phyloP scores from a whole-genome alignment of 1,140 invertebrate genomes.

The Epicauta chinensis region DNA sequence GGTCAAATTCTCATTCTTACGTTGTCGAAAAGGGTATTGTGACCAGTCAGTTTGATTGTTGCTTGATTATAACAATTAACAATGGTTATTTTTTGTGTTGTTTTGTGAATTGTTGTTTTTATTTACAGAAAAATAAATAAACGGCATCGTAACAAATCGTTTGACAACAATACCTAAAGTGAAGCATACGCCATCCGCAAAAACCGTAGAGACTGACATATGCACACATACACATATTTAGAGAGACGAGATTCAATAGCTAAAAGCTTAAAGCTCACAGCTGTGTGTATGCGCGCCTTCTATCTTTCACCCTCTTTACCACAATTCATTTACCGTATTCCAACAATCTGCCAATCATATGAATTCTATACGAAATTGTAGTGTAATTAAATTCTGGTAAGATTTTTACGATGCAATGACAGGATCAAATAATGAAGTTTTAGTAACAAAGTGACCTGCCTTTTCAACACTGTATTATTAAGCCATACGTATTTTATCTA shows the following conservation, averaged over 20 bases:
- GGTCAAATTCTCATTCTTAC: too few relatives aligned
- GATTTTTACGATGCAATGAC: constrained; percentile 14
- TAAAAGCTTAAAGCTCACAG: constrained; percentile 28
- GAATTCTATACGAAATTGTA: too few relatives aligned
- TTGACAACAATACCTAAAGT: too few relatives aligned
- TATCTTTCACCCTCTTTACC: constrained; percentile 25
- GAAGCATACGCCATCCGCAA: too few relatives aligned
- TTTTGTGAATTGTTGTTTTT: too few relatives aligned
- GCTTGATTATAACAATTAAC: too few relatives aligned
- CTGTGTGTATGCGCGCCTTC: constrained; percentile 13
- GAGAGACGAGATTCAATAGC: constrained; percentile 22
- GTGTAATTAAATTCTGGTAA: constrained; percentile 17
- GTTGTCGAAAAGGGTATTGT: too few relatives aligned
- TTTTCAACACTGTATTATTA: constrained; percentile 44
- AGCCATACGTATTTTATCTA: constrained; percentile 38
- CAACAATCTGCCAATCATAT: too few relatives aligned
- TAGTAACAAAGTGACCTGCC: constrained; percentile 42
- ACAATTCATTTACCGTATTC: background rate
- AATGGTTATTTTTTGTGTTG: too few relatives aligned
- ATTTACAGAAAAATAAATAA: too few relatives aligned
- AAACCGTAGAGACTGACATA: constrained; percentile 29
- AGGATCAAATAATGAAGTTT: constrained; percentile 43
- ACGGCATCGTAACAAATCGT: too few relatives aligned
- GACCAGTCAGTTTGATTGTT: too few relatives aligned
- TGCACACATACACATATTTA: constrained; percentile 33